Evolutionary conservation across 1,140 invertebrate species (phyloP).

Genomic region (Tenebrio molitor): DNA sequence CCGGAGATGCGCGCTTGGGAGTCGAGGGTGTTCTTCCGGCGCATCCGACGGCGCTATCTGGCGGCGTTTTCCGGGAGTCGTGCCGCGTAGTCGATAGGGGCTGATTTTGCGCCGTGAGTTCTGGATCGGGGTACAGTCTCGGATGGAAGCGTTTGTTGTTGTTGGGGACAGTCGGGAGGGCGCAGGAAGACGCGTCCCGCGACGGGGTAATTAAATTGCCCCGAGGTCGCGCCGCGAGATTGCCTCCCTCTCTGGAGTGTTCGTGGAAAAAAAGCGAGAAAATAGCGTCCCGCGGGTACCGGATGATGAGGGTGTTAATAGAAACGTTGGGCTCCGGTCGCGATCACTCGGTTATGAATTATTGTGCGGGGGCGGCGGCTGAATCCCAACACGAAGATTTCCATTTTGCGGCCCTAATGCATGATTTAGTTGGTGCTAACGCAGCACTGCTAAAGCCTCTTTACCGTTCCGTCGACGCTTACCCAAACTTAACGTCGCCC

Average conservation of each 20-base stretch:
- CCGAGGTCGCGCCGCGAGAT: not conserved
- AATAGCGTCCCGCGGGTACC: too few relatives aligned
- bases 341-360: too few relatives aligned
- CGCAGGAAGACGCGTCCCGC: not conserved
- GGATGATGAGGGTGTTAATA: too few relatives aligned
- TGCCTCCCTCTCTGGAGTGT: not conserved
- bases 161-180: conserved; percentile 26
- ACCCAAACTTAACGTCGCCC: not conserved
- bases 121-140: conserved; percentile 33
- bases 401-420: not conserved
- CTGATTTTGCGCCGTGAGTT: conserved; percentile 28
- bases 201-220: conserved; percentile 22
- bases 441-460: not conserved
- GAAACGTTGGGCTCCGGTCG: too few relatives aligned
- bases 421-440: not conserved
- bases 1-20: too few relatives aligned
- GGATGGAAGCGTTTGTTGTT: conserved; percentile 23
- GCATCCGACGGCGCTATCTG: conserved; percentile 8
- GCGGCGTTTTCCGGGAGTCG: not conserved
- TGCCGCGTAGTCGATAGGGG: conserved; percentile 29
- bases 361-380: too few relatives aligned
- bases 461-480: not conserved
- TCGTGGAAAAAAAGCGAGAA: too few relatives aligned
- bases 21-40: not conserved
- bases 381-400: too few relatives aligned